phyloP scores from a whole-genome alignment of 1,140 invertebrate species.

The silkworm (Bombyx mori) region DNA sequence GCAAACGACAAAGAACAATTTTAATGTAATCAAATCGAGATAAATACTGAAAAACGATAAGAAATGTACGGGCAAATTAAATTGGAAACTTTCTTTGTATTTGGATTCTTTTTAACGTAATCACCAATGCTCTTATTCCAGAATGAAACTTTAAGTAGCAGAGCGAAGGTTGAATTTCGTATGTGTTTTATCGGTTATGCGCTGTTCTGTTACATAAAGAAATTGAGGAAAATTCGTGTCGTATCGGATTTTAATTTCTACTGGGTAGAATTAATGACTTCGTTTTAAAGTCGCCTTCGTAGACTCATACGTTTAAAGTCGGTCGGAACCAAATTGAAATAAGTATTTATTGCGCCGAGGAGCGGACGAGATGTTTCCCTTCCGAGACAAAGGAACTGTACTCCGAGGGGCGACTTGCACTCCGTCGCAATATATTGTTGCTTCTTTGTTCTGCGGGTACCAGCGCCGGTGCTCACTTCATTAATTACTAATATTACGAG shows the following conservation, averaged over 20 bases:
- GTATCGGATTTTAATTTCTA: constrained; percentile 67
- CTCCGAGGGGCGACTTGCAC: no score
- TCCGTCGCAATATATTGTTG: no score
- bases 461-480: no score
- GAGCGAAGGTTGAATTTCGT: no score
- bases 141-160: no score
- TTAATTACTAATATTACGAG: no score
- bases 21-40: constrained; percentile 53
- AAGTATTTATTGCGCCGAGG: constrained; percentile 1
- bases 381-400: no score
- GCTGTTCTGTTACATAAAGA: neutral
- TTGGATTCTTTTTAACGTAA: constrained; percentile 17
- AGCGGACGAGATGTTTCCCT: no score
- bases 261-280: constrained; percentile 60
- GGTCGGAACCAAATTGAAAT: constrained; percentile 28
- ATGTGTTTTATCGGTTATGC: no score
- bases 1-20: no score
- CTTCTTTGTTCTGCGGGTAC: no score
- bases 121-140: no score
- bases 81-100: constrained; percentile 49
- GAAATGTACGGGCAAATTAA: constrained; percentile 60
- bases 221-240: constrained; percentile 56
- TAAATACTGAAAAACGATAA: constrained; percentile 60
- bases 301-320: constrained; percentile 48
- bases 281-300: constrained; percentile 33